Percentiles rank a stretch among this genome's conserved stretches.
Evolutionary conservation across 1,140 invertebrate species (phyloP).

Genomic region (Physella acuta): DNA sequence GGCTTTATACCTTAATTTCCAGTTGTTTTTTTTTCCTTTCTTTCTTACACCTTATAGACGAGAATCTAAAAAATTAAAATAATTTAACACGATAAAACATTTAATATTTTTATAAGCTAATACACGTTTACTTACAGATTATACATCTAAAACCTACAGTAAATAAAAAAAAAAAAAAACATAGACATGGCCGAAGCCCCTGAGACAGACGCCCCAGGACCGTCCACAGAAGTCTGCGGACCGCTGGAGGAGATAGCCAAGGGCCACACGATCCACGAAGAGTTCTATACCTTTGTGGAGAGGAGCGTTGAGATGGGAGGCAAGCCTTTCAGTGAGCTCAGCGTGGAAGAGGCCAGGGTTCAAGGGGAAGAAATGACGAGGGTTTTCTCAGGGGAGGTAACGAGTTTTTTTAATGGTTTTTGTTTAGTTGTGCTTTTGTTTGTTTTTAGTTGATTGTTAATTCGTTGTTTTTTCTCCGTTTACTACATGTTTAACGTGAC

Average conservation of each 20-base stretch:
- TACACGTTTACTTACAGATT: too few species aligned
- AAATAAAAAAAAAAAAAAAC: too few species aligned
- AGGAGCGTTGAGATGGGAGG: neutral
- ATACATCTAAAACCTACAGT: too few species aligned
- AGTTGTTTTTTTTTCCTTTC: too few species aligned
- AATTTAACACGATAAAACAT: too few species aligned
- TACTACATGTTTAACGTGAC: neutral
- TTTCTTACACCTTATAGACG: too few species aligned
- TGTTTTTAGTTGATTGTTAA: neutral
- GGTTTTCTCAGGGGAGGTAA: neutral
- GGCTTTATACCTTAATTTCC: too few species aligned
- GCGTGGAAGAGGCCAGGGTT: neutral
- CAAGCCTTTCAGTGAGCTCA: neutral
- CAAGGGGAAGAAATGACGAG: neutral
- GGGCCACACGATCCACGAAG: neutral
- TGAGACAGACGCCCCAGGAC: too few species aligned
- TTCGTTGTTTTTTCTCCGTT: neutral
- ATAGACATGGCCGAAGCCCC: too few species aligned
- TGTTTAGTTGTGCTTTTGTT: neutral
- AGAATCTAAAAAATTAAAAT: too few species aligned
- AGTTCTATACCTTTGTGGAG: neutral
- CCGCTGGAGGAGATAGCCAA: neutral
- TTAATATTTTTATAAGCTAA: too few species aligned
- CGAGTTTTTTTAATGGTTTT: neutral
- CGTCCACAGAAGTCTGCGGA: too few species aligned